Conservation (phyloP, 2,888 invertebrate genomes). For the Acholoe squamosa region DNA sequence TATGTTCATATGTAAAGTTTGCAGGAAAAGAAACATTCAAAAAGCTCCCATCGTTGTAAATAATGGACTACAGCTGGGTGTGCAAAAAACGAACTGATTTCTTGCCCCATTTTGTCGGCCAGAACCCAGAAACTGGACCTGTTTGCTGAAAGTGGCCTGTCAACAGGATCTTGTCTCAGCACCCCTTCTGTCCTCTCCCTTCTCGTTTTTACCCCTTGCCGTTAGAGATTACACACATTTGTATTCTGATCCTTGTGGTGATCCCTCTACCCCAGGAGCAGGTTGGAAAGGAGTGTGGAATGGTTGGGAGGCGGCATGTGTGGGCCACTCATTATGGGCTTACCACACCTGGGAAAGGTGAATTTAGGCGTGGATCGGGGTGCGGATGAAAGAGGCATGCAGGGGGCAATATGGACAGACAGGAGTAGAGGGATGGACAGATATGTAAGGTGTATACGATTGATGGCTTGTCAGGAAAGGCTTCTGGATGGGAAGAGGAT, state of each 20-base stretch:
- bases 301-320: background rate
- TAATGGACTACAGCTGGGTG: background rate
- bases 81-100: background rate
- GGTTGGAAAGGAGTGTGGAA: background rate
- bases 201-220: background rate
- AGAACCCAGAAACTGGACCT: slow-evolving; percentile 21
- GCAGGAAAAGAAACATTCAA: background rate
- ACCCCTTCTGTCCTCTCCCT: background rate
- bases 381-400: background rate
- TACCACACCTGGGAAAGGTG: background rate
- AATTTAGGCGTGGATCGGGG: background rate
- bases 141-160: background rate
- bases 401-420: too few species aligned
- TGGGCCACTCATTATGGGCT: background rate
- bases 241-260: background rate
- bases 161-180: background rate
- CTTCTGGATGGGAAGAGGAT: too few species aligned
- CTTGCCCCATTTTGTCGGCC: background rate
- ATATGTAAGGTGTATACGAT: too few species aligned
- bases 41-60: background rate
- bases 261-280: background rate
- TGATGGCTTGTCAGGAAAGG: too few species aligned
- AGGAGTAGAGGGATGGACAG: too few species aligned
- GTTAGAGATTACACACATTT: slow-evolving; percentile 10
- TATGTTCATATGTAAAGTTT: background rate